Conservation (phyloP, 2,797 vertebrate species). For the Ammospiza maritima region DNA sequence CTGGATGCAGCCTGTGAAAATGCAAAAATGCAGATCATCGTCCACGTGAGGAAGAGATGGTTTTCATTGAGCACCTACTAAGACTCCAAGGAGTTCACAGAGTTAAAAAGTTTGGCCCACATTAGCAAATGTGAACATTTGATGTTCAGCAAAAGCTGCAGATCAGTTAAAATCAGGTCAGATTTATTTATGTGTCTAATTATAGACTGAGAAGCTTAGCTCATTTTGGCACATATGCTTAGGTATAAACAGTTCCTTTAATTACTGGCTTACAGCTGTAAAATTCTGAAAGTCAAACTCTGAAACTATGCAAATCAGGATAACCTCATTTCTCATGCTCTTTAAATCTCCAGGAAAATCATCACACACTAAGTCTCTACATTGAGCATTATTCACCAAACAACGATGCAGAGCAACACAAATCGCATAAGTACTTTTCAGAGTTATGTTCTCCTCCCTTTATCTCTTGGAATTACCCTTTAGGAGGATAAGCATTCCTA, state of each 20-base stretch:
- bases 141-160: neutral
- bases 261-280: constrained; percentile 7
- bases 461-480: neutral
- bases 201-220: constrained; percentile 25
- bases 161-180: constrained; percentile 15
- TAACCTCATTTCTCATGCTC: constrained; percentile 2
- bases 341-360: neutral
- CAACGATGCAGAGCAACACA: neutral
- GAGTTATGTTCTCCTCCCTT: neutral
- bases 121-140: neutral
- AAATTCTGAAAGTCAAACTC: neutral
- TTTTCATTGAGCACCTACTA: neutral
- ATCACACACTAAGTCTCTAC: neutral
- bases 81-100: neutral
- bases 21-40: neutral
- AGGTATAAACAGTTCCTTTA: constrained; percentile 16
- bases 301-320: neutral
- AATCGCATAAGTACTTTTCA: neutral
- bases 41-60: neutral
- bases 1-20: constrained; percentile 86
- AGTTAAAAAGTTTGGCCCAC: neutral
- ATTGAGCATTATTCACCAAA: neutral
- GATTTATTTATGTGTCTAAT: constrained; percentile 21
- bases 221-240: constrained; percentile 12
- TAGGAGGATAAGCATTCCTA: neutral